phyloP scores from a whole-genome alignment of 2,113 vertebrate species.

The Octodon degus region DNA sequence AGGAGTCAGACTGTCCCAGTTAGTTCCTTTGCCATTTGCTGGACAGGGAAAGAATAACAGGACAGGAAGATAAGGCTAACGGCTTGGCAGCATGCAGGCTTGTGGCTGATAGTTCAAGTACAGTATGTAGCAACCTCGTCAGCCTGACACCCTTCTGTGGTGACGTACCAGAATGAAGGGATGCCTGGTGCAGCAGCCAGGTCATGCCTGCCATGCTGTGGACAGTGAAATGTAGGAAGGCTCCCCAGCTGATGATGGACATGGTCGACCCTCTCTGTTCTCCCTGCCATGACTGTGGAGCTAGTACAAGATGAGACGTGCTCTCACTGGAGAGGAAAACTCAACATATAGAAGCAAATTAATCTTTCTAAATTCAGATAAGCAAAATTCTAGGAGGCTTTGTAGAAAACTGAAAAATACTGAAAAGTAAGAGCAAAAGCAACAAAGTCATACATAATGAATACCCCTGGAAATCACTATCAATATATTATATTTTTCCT shows the following conservation, averaged over 20 bases:
- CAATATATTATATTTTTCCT: neutral
- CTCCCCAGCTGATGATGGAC: neutral
- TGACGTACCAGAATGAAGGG: constrained; percentile 63
- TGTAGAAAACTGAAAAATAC: constrained; percentile 6
- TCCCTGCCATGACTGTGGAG: neutral
- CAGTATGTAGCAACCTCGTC: constrained; percentile 52
- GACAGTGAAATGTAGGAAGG: neutral
- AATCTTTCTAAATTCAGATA: neutral
- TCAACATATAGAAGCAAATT: neutral
- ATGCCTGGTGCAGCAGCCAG: constrained; percentile 4
- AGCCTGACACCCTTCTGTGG: constrained; percentile 62
- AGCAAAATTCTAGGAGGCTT: neutral
- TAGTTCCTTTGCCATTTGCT: constrained; percentile 31
- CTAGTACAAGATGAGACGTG: neutral
- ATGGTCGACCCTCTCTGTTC: neutral
- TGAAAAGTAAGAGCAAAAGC: neutral
- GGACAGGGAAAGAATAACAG: constrained; percentile 55
- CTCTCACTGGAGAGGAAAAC: neutral
- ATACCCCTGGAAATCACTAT: neutral
- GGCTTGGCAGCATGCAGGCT: constrained; percentile 53
- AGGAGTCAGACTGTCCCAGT: neutral
- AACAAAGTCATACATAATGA: neutral
- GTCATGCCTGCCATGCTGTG: neutral
- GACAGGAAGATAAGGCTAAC: constrained; percentile 72
- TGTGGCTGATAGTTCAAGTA: constrained; percentile 67